phyloP scores from a whole-genome alignment of 1,140 invertebrate species.

The Zaprionus vittiger region DNA sequence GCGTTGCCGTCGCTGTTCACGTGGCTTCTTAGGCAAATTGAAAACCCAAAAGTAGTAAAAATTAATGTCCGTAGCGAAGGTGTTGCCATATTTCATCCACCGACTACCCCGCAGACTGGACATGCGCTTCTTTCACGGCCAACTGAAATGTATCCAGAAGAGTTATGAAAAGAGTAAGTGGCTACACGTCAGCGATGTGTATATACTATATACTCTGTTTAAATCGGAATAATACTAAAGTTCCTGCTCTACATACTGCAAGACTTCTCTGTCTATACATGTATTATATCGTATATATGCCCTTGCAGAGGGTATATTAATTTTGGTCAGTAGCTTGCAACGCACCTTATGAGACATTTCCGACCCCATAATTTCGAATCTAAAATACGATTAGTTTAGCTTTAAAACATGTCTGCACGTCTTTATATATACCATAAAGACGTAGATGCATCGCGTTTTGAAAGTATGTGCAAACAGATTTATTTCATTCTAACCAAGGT shows the following conservation, averaged over 20 bases:
- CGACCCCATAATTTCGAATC: too few relatives aligned
- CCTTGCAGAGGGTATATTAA: too few relatives aligned
- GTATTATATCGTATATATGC: too few relatives aligned
- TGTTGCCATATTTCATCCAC: conserved; percentile 60
- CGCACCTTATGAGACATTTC: too few relatives aligned
- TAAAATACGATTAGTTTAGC: too few relatives aligned
- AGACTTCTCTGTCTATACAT: too few relatives aligned
- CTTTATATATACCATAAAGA: too few relatives aligned
- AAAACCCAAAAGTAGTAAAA: conserved; percentile 79
- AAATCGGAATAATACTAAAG: neutral
- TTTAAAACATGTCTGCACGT: too few relatives aligned
- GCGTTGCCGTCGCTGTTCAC: conserved; percentile 54
- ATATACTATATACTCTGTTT: neutral
- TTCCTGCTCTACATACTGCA: neutral
- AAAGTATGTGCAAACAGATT: too few relatives aligned
- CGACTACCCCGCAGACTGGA: conserved; percentile 7
- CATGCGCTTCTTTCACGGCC: neutral
- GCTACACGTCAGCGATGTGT: neutral
- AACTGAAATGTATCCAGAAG: neutral
- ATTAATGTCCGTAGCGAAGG: conserved; percentile 79
- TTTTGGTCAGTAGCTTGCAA: too few relatives aligned
- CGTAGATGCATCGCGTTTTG: too few relatives aligned
- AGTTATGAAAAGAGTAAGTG: neutral
- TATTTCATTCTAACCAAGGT: too few relatives aligned
- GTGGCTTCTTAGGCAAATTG: conserved; percentile 73